These are phyloP conservation scores for Drosophila birchii DNA, from an alignment of 2,888 invertebrate species.

Conservation along the genomic window DNA sequence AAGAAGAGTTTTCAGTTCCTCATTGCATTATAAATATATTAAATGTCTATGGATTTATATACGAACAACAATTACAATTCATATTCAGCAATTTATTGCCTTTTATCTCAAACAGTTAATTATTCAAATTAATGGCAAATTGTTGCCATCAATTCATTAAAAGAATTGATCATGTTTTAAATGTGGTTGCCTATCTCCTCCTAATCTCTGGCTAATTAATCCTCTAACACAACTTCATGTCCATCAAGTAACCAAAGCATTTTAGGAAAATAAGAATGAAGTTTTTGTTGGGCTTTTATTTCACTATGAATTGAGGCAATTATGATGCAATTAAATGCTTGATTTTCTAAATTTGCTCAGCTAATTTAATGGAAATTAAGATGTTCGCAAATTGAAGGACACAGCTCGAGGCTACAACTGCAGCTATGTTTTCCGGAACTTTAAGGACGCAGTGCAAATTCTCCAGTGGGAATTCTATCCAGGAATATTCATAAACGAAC, in stretches of 20 bases:
- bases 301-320: no score
- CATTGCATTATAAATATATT: no score
- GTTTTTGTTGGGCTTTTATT: no score
- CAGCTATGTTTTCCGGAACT: background rate
- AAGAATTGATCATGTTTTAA: no score
- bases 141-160: background rate
- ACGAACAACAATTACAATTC: background rate
- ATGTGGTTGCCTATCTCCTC: background rate
- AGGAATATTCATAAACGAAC: constrained; percentile 66
- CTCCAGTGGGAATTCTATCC: constrained; percentile 4
- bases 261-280: no score
- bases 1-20: no score
- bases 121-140: background rate
- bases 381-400: background rate
- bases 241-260: no score
- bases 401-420: background rate
- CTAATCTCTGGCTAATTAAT: background rate
- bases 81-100: background rate
- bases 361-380: no score
- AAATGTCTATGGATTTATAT: no score
- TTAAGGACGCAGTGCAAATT: constrained; percentile 34
- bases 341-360: no score
- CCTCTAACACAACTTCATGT: background rate
- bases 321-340: no score
- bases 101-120: background rate